phyloP scores from a whole-genome alignment of 2,888 invertebrate genomes.

The Heliconius sara region DNA sequence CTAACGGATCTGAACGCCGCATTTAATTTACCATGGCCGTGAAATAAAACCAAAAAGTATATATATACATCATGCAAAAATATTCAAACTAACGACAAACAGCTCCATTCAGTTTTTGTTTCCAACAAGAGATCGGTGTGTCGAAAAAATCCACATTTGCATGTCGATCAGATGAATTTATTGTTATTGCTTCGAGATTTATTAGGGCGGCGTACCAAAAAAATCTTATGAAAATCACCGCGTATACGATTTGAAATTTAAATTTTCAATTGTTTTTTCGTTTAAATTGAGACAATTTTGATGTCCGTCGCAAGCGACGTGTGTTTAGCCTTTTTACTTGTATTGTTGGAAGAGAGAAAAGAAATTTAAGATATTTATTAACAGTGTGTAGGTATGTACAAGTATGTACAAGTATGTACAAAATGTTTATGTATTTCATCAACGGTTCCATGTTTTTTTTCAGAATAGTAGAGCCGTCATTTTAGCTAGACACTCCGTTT shows the following conservation, averaged over 20 bases:
- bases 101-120: slow-evolving; percentile 57
- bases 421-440: not conserved
- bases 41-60: not conserved
- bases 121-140: slow-evolving; percentile 68
- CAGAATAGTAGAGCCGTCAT: not conserved
- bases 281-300: slow-evolving; percentile 82
- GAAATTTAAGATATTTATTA: not conserved
- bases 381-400: not conserved
- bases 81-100: slow-evolving; percentile 24
- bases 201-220: slow-evolving; percentile 76
- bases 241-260: slow-evolving; percentile 79
- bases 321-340: slow-evolving; percentile 50
- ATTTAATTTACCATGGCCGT: fast-evolving
- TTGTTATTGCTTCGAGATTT: slow-evolving; percentile 82
- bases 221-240: slow-evolving; percentile 78
- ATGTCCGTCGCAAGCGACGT: slow-evolving; percentile 72
- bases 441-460: not conserved
- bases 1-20: not conserved
- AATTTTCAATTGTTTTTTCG: slow-evolving; percentile 77
- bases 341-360: not conserved
- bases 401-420: not conserved
- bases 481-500: not conserved
- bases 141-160: slow-evolving; percentile 81
- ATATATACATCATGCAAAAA: not conserved
- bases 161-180: slow-evolving; percentile 84